Base-by-base conservation (phyloP, 2,797 vertebrate genomes). In the Cyprinella venusta region DNA sequence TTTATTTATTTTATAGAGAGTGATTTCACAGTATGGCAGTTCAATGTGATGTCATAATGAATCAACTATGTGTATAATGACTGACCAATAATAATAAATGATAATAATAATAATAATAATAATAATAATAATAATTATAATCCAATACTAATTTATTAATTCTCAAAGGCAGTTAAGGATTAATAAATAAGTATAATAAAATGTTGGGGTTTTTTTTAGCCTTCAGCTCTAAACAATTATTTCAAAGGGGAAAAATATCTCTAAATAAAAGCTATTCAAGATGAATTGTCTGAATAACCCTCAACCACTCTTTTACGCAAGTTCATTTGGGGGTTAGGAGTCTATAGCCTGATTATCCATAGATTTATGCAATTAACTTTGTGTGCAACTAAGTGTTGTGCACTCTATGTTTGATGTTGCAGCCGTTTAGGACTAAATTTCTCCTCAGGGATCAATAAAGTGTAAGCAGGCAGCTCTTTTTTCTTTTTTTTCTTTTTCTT, bases 281-380 rank as follows among this genome's bases (percentile, higher is more conserved):
- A 67, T 18, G 16, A 74, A 54, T 40, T 21, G 21, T 52, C 70
- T 52, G 45, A 42, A 48, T 30, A 9, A 50, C 40, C 68, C 54
- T 36, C 70, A 54, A 36, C 48, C 61, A 54, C 61, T 56, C 21
- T 30, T 67, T 65, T 15, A 30, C 4, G 21, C 61, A 67, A 64
- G 71, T 82, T 82, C n/a, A 67, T 67, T 67, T 82, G 48, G 24
- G 71, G 71, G 59, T 67, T 64, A 82, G 71, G 52, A 67, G 70
- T 75, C 61, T 75, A 67, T 65, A 15, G 33, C 61, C 80, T 75
- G 71, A 61, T 75, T 82, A 82, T 65, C 63, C 80, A 15, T 82
- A 82, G 80, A 82, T 82, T 56, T 82, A 76, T 82, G 36, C 71
- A 82, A 82, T 82, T 75, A 82, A 56, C 45, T 82, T 74, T 75